These are phyloP conservation scores for Chirona hameri DNA, from an alignment of 2,888 invertebrate species.

Conservation along the genomic window DNA sequence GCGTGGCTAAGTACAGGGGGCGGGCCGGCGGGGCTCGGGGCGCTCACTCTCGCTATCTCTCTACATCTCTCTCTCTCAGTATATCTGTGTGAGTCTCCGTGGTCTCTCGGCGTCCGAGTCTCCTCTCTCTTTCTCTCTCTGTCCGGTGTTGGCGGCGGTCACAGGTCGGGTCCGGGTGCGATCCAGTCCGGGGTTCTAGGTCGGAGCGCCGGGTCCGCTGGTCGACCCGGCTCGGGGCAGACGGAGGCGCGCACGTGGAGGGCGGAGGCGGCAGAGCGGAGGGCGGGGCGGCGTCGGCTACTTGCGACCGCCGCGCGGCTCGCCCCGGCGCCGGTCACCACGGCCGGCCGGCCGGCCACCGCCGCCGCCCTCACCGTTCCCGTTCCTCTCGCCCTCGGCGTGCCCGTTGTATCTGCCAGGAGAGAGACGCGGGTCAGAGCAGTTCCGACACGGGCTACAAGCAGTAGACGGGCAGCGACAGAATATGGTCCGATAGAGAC, in stretches of 20 bases:
- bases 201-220: neutral
- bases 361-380: no score
- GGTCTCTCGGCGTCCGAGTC: slow-evolving; percentile 2
- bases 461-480: no score
- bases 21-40: neutral
- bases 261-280: neutral
- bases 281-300: neutral
- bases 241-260: slow-evolving; percentile 24
- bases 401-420: no score
- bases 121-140: no score
- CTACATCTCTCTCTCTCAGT: neutral
- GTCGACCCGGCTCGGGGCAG: slow-evolving; percentile 28
- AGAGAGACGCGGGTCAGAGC: neutral
- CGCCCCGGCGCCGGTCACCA: neutral
- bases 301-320: neutral
- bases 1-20: neutral
- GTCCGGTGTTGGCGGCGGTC: neutral
- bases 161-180: neutral
- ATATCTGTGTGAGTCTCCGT: neutral
- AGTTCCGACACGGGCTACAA: no score
- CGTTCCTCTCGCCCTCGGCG: neutral
- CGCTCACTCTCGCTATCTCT: neutral
- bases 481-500: no score
- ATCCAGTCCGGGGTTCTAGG: slow-evolving; percentile 10
- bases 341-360: neutral